Percentiles rank a stretch among this genome's conserved stretches.
phyloP scores from a whole-genome alignment of 2,888 invertebrate genomes.

The Rhagophthalmus giganteus region DNA sequence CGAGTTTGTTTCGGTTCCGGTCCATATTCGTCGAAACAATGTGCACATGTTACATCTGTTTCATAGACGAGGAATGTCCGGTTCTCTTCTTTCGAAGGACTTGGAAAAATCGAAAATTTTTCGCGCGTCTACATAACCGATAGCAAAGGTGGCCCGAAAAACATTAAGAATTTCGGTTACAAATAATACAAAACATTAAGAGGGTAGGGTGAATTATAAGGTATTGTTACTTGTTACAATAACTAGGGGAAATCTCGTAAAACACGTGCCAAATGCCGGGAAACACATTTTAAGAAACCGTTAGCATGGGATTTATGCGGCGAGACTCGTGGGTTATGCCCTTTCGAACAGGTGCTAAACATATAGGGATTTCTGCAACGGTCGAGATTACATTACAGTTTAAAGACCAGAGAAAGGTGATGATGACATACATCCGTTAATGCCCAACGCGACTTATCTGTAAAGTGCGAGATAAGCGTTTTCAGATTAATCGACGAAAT shows the following conservation, averaged over 20 bases:
- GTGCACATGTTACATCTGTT: constrained; percentile 14
- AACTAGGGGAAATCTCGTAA: constrained; percentile 21
- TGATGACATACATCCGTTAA: constrained; percentile 11
- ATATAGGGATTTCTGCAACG: constrained; percentile 13
- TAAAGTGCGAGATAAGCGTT: no score
- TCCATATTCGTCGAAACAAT: constrained; percentile 20
- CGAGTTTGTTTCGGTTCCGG: constrained; percentile 23
- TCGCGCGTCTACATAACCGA: no score
- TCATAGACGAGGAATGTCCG: no score
- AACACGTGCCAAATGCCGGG: constrained; percentile 29
- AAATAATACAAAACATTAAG: constrained; percentile 18
- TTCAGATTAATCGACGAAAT: constrained; percentile 21
- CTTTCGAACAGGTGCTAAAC: constrained; percentile 22
- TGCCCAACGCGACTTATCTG: constrained; percentile 2
- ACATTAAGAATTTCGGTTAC: constrained; percentile 22
- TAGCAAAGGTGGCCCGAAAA: no score
- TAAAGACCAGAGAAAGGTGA: no score
- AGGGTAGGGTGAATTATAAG: constrained; percentile 26
- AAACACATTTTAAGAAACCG: constrained; percentile 22
- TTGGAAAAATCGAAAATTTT: no score
- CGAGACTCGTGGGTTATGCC: constrained; percentile 26
- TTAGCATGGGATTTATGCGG: constrained; percentile 18
- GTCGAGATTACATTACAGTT: constrained; percentile 6
- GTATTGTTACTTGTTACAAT: constrained; percentile 27
- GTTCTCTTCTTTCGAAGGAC: no score